A percentile compares a stretch with the other conserved stretches of the same genome.
Evolutionary conservation across 64 coral and sea anemone genomes (phyloP).

Genomic region (Platygyra sinensis): DNA sequence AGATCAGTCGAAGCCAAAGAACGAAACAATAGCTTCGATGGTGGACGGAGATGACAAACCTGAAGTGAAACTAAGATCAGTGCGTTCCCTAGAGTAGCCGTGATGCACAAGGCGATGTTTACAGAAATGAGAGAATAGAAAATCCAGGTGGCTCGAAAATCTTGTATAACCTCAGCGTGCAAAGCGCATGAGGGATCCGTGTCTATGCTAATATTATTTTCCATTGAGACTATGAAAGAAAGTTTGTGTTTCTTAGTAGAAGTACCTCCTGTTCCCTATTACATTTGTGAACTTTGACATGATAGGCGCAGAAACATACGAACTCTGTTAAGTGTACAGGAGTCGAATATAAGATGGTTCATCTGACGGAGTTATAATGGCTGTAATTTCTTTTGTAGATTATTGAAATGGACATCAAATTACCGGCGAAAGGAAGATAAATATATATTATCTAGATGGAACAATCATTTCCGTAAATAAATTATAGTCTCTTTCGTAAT

Average conservation of each 20-base stretch:
- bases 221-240: not conserved
- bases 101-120: not conserved
- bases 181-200: not conserved
- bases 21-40: slow-evolving; percentile 52
- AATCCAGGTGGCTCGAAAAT: not conserved
- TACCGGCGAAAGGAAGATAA: no score
- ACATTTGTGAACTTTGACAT: no score
- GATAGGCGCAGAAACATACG: no score
- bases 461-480: no score
- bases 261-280: no score
- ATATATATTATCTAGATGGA: no score
- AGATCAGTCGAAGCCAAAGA: slow-evolving; percentile 58
- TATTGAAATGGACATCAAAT: no score
- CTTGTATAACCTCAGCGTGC: not conserved
- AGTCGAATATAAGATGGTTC: no score
- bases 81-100: slow-evolving; percentile 39
- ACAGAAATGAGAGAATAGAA: not conserved
- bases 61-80: slow-evolving; percentile 54
- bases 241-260: not conserved
- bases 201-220: not conserved
- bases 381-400: no score
- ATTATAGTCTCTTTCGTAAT: no score
- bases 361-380: no score
- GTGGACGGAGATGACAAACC: slow-evolving; percentile 19
- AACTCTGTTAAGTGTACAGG: no score